Evolutionary conservation across 30 jellyfish, hydroid and myxozoan species (phyloP).

Genomic region (Clytia hemisphaerica): DNA sequence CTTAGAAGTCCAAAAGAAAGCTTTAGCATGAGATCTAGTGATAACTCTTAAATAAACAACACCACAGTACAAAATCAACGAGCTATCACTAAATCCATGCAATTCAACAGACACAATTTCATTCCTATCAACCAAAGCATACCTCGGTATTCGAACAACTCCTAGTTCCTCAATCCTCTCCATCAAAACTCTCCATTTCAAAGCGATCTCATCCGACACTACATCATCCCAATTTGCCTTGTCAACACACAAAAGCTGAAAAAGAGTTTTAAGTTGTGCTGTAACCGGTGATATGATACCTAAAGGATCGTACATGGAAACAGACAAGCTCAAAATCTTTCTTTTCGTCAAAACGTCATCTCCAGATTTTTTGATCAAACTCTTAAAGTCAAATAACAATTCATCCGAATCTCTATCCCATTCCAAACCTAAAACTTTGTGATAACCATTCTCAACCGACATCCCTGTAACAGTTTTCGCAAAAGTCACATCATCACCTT

Average conservation of each 20-base stretch:
- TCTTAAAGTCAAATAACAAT: constrained; percentile 23
- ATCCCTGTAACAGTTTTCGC: too few relatives aligned
- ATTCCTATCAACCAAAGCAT: constrained; percentile 4
- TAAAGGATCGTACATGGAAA: constrained; percentile 65
- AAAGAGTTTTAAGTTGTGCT: constrained; percentile 33
- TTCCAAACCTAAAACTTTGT: constrained; percentile 42
- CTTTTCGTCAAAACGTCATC: constrained; percentile 44
- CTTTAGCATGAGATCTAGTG: constrained; percentile 34
- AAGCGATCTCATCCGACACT: constrained; percentile 7
- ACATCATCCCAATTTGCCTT: constrained; percentile 61
- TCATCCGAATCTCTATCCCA: neutral
- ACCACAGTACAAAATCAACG: constrained; percentile 39
- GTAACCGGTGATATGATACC: constrained; percentile 43
- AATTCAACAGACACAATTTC: too few relatives aligned
- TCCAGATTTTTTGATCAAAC: constrained; percentile 14
- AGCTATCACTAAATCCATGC: constrained; percentile 63
- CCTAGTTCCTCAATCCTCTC: constrained; percentile 1
- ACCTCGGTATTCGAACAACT: neutral
- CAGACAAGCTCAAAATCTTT: constrained; percentile 55
- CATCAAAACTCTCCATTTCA: constrained; percentile 18
- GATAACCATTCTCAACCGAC: too few relatives aligned
- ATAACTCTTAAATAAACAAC: constrained; percentile 53
- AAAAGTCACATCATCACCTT: too few relatives aligned
- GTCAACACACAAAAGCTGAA: constrained; percentile 47
- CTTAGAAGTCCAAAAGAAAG: constrained; percentile 47